A percentile compares a stretch with the other conserved stretches of the same genome.
phyloP scores from a whole-genome alignment of 1,140 invertebrate genomes.

The Drosophila eugracilis region DNA sequence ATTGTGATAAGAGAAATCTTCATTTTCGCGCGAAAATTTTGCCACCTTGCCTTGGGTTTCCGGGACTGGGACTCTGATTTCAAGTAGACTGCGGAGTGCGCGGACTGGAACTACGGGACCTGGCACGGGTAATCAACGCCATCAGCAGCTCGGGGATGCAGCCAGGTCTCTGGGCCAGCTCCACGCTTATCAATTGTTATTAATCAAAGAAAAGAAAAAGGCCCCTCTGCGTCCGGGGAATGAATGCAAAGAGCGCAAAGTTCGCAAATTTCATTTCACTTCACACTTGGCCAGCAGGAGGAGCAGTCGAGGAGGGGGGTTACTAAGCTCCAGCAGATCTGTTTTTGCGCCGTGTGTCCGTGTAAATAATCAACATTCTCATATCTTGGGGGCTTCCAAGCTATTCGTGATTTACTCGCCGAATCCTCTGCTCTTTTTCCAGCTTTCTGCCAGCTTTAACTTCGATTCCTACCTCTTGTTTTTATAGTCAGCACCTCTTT shows the following conservation, averaged over 20 bases:
- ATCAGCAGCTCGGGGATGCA: conserved; percentile 53
- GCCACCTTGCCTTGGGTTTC: conserved; percentile 66
- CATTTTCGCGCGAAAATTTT: conserved; percentile 82
- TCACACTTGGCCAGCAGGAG: conserved; percentile 65
- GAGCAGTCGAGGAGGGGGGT: background rate
- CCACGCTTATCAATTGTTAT: conserved; percentile 77
- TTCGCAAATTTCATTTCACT: conserved; percentile 77
- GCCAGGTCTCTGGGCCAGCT: conserved; percentile 32
- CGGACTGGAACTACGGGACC: conserved; percentile 7
- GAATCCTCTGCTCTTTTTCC: conserved; percentile 31
- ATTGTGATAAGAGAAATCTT: conserved; percentile 78
- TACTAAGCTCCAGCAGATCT: conserved; percentile 22
- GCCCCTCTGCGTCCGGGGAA: conserved; percentile 15
- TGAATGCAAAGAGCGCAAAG: conserved; percentile 66
- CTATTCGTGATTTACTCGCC: conserved; percentile 82
- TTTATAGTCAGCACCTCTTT: conserved; percentile 64
- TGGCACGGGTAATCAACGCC: conserved; percentile 71
- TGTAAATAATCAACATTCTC: conserved; percentile 83
- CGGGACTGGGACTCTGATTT: conserved; percentile 21
- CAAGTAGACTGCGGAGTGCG: background rate
- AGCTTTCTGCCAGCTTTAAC: conserved; percentile 1
- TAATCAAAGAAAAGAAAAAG: conserved; percentile 73
- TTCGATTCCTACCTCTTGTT: conserved; percentile 3
- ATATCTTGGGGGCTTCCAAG: conserved; percentile 72
- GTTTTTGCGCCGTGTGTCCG: conserved; percentile 38